These are phyloP conservation scores for Automeris io DNA, from an alignment of 2,888 invertebrate genomes.

Conservation along the genomic window DNA sequence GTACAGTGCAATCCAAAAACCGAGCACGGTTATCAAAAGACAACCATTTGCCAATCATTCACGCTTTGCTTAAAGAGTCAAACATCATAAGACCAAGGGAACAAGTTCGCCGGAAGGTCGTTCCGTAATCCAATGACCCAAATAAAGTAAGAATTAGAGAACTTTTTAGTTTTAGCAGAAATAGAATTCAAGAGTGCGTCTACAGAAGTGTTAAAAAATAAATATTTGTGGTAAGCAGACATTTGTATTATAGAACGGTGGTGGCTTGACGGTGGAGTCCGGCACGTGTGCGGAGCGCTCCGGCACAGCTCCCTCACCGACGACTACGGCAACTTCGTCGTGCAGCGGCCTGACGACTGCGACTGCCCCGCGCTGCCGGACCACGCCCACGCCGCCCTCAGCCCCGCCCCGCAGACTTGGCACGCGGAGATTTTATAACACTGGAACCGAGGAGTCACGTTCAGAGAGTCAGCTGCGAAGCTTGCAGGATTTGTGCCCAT, in stretches of 20 bases:
- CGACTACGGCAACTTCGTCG: slow-evolving; percentile 75
- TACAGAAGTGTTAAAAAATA: too few species aligned
- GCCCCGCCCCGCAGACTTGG: slow-evolving; percentile 33
- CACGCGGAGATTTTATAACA: slow-evolving; percentile 38
- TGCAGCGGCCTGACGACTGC: slow-evolving; percentile 57
- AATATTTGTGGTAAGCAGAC: too few species aligned
- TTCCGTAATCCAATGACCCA: too few species aligned
- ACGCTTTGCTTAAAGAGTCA: too few species aligned
- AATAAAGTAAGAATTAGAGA: too few species aligned
- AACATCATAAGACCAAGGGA: too few species aligned
- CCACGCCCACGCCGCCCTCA: slow-evolving; percentile 16
- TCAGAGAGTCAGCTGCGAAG: too few species aligned
- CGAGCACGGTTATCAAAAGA: too few species aligned
- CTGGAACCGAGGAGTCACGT: slow-evolving; percentile 10
- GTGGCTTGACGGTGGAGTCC: slow-evolving; percentile 52
- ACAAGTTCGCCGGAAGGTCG: too few species aligned
- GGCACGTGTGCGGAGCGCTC: slow-evolving; percentile 60
- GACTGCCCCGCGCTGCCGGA: slow-evolving; percentile 46
- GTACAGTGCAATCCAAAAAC: too few species aligned
- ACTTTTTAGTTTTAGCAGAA: neutral
- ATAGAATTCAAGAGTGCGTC: neutral
- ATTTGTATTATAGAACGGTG: slow-evolving; percentile 45
- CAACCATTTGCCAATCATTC: too few species aligned
- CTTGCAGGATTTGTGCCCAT: too few species aligned
- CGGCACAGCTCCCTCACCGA: slow-evolving; percentile 68